Percentiles rank a stretch among this genome's conserved stretches.
phyloP scores from a whole-genome alignment of 2,888 invertebrate species.

The Phortica okadai region DNA sequence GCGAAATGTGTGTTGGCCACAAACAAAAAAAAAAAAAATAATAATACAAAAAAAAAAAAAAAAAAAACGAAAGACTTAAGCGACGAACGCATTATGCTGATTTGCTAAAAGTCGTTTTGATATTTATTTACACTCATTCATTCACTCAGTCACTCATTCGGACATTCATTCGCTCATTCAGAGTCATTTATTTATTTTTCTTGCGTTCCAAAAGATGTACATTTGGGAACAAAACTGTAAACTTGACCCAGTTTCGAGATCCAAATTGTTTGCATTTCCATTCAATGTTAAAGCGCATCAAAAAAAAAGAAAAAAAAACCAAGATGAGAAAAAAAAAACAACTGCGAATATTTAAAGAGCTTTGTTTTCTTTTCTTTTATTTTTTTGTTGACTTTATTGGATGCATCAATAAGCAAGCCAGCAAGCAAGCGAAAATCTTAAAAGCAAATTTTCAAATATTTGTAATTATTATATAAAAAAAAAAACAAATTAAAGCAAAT shows the following conservation, averaged over 20 bases:
- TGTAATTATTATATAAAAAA: not conserved
- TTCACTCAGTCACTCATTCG: not conserved
- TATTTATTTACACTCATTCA: not conserved
- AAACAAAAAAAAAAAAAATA: conserved; percentile 30
- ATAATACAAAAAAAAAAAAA: conserved; percentile 29
- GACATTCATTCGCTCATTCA: not conserved
- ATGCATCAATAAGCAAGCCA: not conserved
- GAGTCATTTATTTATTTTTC: conserved; percentile 24
- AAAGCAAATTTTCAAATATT: not conserved
- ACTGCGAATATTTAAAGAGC: not conserved
- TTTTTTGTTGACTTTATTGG: no score
- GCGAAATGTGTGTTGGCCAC: not conserved
- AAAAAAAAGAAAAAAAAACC: not conserved
- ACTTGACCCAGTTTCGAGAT: conserved; percentile 58
- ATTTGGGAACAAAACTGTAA: conserved; percentile 53
- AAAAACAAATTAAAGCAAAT: not conserved
- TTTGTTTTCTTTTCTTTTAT: no score
- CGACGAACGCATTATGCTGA: conserved; percentile 17
- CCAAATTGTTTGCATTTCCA: not conserved
- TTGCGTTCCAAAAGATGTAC: conserved; percentile 47
- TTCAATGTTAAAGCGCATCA: not conserved
- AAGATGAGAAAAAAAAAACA: not conserved
- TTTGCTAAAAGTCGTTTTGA: not conserved
- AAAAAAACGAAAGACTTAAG: conserved; percentile 39
- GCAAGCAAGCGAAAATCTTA: no score